phyloP scores from a whole-genome alignment of 2,888 invertebrate species.

The Drosophila macrospina region DNA sequence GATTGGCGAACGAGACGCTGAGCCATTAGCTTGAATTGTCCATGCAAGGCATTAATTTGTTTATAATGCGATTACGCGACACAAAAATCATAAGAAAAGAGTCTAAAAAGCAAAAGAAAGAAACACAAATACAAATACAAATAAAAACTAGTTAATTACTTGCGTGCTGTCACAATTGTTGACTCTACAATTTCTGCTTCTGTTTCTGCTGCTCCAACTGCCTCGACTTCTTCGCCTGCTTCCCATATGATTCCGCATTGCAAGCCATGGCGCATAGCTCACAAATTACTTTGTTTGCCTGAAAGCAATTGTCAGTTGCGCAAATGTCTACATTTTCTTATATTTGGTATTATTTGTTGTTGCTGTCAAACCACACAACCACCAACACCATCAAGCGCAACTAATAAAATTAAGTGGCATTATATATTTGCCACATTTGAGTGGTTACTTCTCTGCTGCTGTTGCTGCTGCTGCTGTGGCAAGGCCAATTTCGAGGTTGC shows the following conservation, averaged over 20 bases:
- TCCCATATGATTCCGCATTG: conserved; percentile 69
- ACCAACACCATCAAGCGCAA: conserved; percentile 31
- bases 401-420: conserved; percentile 67
- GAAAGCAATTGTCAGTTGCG: conserved; percentile 65
- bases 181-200: conserved; percentile 35
- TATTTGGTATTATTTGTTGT: not conserved
- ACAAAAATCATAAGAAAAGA: conserved; percentile 56
- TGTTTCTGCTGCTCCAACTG: conserved; percentile 10
- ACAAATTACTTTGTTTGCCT: conserved; percentile 43
- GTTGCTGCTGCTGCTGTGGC: conserved; percentile 16
- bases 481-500: conserved; percentile 40
- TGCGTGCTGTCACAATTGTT: conserved; percentile 75
- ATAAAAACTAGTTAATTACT: conserved; percentile 68
- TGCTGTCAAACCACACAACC: conserved; percentile 1
- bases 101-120: conserved; percentile 3
- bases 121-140: conserved; percentile 25
- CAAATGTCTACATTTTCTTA: conserved; percentile 42
- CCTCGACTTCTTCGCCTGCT: not conserved
- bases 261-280: conserved; percentile 31
- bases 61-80: conserved; percentile 77
- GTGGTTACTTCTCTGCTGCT: conserved; percentile 22
- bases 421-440: conserved; percentile 56
- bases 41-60: conserved; percentile 67
- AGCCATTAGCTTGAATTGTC: conserved; percentile 27
- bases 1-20: conserved; percentile 32